Base-by-base conservation (phyloP, 2,797 vertebrate species). In the Brotogeris chrysoptera region DNA sequence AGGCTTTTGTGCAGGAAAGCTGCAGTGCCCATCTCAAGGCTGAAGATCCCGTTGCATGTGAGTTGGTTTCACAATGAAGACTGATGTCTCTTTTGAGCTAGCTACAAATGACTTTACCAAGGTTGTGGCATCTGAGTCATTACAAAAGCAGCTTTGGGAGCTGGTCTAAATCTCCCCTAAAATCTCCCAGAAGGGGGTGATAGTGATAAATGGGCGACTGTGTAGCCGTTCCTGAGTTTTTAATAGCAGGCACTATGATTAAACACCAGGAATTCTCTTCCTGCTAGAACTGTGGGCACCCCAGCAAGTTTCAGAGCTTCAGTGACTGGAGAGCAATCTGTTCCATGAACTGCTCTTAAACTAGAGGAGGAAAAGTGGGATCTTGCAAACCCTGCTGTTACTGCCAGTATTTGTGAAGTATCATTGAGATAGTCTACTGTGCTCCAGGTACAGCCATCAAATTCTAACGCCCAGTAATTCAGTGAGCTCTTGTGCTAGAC, bases 271-370 rank as follows among this genome's bases (percentile, higher is more conserved):
- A 59, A 89, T 77, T 82, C 98, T 98, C 98, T 96, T 57, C 98
- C 98, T 95, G 99, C 98, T 44, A 98, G 98, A 78, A 98, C 96
- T 70, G 98, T 98, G 70, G 98, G 98, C 34, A 98, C 98, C 21
- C 98, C 98, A 80, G 96, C 97, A 18, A 98, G 98, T 96, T 98
- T 97, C 95, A 99, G 96, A n/a, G 98, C 98, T 59, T 99, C 98
- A 55, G 94, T 96, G 91, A 98, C 98, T 30, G 98, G 64, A 90
- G 46, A 11, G 98, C 98, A 47, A 98, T 98, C 97, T 99, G 98
- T 95, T 98, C 98, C 8, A 97, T 99, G 47, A 99, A 97, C 57
- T 98, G 98, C 93, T 98, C 98, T 97, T 99, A 98, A 88, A 98
- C 98, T 99, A 89, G 57, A 93, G 78, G 24, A 83, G 79, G 24